Conservation (phyloP, 2,888 invertebrate species). For the Mamestra brassicae region DNA sequence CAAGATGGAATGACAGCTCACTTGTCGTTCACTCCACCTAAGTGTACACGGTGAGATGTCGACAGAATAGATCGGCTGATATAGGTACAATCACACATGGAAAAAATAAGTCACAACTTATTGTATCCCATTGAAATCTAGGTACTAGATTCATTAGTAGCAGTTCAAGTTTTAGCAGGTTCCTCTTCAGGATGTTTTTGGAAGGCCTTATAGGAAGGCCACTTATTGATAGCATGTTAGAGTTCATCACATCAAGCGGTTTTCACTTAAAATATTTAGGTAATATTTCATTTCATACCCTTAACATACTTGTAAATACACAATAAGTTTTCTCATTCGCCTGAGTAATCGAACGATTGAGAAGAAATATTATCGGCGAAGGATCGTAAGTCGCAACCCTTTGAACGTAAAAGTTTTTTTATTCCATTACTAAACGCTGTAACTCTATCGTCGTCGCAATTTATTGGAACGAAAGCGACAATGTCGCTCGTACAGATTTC, state of each 20-base stretch:
- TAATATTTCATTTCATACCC: background rate
- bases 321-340: slow-evolving; percentile 56
- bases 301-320: slow-evolving; percentile 40
- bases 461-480: slow-evolving; percentile 55
- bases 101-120: no score
- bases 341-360: slow-evolving; percentile 56
- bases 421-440: slow-evolving; percentile 48
- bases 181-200: no score
- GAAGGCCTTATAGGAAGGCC: no score
- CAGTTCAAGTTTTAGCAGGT: no score
- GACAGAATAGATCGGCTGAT: no score
- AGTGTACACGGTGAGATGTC: no score
- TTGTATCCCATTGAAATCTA: no score
- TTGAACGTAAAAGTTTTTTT: slow-evolving; percentile 51
- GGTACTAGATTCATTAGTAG: no score
- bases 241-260: background rate
- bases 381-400: slow-evolving; percentile 53
- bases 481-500: slow-evolving; percentile 43
- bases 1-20: no score
- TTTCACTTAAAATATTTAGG: background rate
- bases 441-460: slow-evolving; percentile 41
- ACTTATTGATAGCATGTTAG: background rate
- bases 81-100: no score
- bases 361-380: slow-evolving; percentile 39
- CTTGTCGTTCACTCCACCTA: no score